Evolutionary conservation across 1,140 invertebrate genomes (phyloP), one percentile per base, ranked within the genome.

Genomic region (Trachymyrmex septentrionalis): DNA sequence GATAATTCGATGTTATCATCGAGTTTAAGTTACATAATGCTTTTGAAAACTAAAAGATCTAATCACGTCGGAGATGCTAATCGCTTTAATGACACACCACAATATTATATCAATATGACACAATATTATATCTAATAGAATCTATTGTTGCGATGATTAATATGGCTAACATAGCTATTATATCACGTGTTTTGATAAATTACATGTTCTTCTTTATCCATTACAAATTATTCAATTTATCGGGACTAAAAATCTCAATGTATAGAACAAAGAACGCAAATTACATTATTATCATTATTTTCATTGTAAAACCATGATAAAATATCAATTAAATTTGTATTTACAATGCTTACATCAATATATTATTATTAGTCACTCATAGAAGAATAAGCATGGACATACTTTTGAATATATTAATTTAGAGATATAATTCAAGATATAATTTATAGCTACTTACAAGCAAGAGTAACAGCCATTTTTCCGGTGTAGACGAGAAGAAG

Each of bases 391-490:
- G 34, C 10, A 24, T 59, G 19, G 6, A 55, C 2, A 55, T 10
- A 57, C 21, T 57, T 57, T 57, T 21, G 7, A 57, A 57, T 3
- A 21, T 57, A 57, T 12, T 59, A 59, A 59, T 59, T 24, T 24
- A 63, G 1, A 6, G n/a, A n/a, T n/a, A n/a, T n/a, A n/a, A n/a
- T n/a, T 38, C 34, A 38, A 38, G 7, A 9, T 57, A 44, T 5
- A 53, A 21, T 77, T 78, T 16, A 50, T 85, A 19, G 21, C 50
- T 87, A 97, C 98, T 98, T 96, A 99, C 98, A 99, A 77, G 98
- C 98, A 86, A 99, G 95, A 63, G 98, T 98, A n/a, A 99, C 99
- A 4, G 98, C 98, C 98, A 99, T 99, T 95, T 99, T 98, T 71
- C 98, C 98, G 12, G 98, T 99, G 92, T 99, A 99, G 86, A 99